Evolutionary conservation across 1,140 invertebrate genomes (phyloP).

Genomic region (Drosophila nigrodunni): DNA sequence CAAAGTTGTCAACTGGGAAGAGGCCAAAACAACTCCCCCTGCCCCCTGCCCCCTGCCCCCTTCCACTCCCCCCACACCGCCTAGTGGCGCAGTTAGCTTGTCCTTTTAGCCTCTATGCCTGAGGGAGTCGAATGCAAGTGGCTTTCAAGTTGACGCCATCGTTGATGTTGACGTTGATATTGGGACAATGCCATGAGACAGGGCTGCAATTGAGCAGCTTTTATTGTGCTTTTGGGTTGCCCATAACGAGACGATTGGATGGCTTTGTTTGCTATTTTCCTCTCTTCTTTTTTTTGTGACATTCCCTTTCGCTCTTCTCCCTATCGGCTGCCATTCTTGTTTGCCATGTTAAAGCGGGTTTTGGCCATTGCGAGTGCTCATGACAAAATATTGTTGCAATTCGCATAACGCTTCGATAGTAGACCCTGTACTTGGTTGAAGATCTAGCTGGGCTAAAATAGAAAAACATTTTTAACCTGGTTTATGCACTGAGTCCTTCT

Average conservation of each 20-base stretch:
- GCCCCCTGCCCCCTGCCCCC: too few species aligned
- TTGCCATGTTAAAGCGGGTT: too few species aligned
- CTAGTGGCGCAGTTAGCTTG: neutral
- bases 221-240: conserved; percentile 47
- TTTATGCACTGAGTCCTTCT: too few species aligned
- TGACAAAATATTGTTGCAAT: conserved; percentile 28
- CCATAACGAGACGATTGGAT: conserved; percentile 37
- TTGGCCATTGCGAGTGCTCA: neutral
- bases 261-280: conserved; percentile 35
- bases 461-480: neutral
- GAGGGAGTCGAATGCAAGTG: conserved; percentile 20
- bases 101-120: neutral
- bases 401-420: too few species aligned
- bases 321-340: too few species aligned
- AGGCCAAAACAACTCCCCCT: neutral
- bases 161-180: conserved; percentile 37
- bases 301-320: too few species aligned
- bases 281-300: neutral
- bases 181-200: conserved; percentile 13
- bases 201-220: conserved; percentile 46
- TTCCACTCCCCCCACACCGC: too few species aligned
- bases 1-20: conserved; percentile 11
- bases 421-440: too few species aligned
- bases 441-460: too few species aligned
- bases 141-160: conserved; percentile 42